Percentiles rank a stretch among this genome's conserved stretches.
Evolutionary conservation across 2,113 vertebrate genomes (phyloP).

Genomic region (Cyprinus carpio): DNA sequence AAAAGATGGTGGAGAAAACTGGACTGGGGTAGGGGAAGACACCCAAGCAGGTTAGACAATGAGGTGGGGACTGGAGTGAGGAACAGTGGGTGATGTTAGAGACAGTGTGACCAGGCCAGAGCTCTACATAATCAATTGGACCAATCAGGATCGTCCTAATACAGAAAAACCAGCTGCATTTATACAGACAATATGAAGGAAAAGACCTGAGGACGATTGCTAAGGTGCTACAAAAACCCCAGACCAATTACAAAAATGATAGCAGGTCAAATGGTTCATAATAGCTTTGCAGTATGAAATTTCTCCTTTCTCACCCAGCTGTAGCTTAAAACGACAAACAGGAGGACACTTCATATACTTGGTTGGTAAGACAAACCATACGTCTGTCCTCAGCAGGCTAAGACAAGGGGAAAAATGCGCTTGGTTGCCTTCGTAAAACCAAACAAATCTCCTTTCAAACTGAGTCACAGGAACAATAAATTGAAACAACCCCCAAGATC

Average conservation of each 20-base stretch:
- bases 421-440: constrained; percentile 32
- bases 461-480: constrained; percentile 44
- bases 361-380: constrained; percentile 46
- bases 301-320: constrained; percentile 49
- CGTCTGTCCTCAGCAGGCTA: constrained; percentile 34
- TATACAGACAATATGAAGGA: constrained; percentile 36
- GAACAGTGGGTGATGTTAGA: constrained; percentile 35
- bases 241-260: constrained; percentile 59
- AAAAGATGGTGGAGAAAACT: not conserved
- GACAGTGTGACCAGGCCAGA: constrained; percentile 67
- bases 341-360: constrained; percentile 20
- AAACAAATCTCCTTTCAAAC: constrained; percentile 37
- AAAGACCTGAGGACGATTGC: constrained; percentile 49
- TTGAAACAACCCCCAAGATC: constrained; percentile 38
- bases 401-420: constrained; percentile 3
- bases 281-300: constrained; percentile 54
- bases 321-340: constrained; percentile 57
- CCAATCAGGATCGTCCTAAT: constrained; percentile 1
- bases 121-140: constrained; percentile 57
- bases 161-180: not conserved
- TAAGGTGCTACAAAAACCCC: constrained; percentile 47
- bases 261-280: constrained; percentile 50
- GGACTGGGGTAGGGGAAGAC: not conserved
- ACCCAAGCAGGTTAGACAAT: constrained; percentile 9
- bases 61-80: constrained; percentile 23